phyloP scores from a whole-genome alignment of 2,888 invertebrate species.

The Clepsis dumicolana region DNA sequence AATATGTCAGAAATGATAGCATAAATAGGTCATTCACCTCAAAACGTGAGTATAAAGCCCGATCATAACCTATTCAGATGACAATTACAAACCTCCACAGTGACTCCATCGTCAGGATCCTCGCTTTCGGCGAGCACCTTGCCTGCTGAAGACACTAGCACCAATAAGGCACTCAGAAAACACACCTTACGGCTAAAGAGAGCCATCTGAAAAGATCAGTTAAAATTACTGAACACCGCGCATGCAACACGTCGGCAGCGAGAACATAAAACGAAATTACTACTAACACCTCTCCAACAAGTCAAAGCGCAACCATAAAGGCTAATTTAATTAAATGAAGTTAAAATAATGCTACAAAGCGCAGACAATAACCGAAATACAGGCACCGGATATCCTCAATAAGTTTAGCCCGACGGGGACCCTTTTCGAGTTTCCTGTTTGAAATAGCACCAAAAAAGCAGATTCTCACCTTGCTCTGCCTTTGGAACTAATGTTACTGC shows the following conservation, averaged over 20 bases:
- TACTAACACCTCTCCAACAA: slow-evolving; percentile 17
- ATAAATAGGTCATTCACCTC: slow-evolving; percentile 56
- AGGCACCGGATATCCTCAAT: slow-evolving; percentile 77
- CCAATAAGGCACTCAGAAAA: slow-evolving; percentile 64
- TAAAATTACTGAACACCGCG: slow-evolving; percentile 17
- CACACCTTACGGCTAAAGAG: slow-evolving; percentile 62
- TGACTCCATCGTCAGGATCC: slow-evolving; percentile 68
- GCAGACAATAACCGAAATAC: slow-evolving; percentile 47
- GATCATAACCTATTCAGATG: slow-evolving; percentile 34
- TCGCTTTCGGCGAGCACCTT: slow-evolving; percentile 59
- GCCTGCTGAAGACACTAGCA: slow-evolving; percentile 58
- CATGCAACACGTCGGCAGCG: slow-evolving; percentile 29
- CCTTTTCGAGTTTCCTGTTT: slow-evolving; percentile 12
- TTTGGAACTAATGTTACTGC: slow-evolving; percentile 30
- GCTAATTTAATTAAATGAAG: slow-evolving; percentile 65
- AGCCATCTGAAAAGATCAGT: slow-evolving; percentile 74
- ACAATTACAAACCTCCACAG: slow-evolving; percentile 74
- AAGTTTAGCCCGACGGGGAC: slow-evolving; percentile 39
- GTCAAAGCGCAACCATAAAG: slow-evolving; percentile 40
- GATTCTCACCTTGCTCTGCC: slow-evolving; percentile 46
- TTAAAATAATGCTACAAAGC: slow-evolving; percentile 44
- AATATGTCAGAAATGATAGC: slow-evolving; percentile 36
- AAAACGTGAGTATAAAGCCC: slow-evolving; percentile 4
- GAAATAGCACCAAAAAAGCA: slow-evolving; percentile 3
- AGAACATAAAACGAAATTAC: slow-evolving; percentile 20